Evolutionary conservation across 2,797 vertebrate species (phyloP).

Genomic region (Falco concolor): DNA sequence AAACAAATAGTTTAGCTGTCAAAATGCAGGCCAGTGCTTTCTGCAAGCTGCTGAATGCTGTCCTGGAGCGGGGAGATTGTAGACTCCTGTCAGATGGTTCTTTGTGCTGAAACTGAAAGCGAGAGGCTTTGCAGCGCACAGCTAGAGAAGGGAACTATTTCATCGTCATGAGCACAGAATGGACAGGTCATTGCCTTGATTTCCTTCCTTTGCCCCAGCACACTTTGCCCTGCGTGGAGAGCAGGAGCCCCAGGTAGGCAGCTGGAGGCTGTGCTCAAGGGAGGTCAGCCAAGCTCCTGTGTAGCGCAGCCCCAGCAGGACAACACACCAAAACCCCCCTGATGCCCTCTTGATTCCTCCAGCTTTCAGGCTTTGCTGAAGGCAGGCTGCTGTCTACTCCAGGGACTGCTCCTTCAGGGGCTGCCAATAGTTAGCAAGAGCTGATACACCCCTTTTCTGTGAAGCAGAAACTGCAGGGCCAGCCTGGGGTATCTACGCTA

Average conservation of each 20-base stretch:
- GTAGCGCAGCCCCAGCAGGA: not conserved
- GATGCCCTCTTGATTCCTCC: not conserved
- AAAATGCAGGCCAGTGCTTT: not conserved
- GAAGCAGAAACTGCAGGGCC: not conserved
- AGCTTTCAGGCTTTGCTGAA: not conserved
- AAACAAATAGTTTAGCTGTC: not conserved
- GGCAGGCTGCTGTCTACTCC: not conserved
- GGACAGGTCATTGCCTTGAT: not conserved
- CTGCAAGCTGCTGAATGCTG: not conserved
- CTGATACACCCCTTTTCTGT: not conserved
- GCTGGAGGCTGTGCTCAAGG: not conserved
- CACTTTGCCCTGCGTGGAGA: not conserved
- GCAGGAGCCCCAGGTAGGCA: not conserved
- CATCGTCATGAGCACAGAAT: not conserved
- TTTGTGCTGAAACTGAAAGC: not conserved
- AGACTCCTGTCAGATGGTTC: not conserved
- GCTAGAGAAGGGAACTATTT: not conserved
- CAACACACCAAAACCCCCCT: not conserved
- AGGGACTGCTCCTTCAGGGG: not conserved
- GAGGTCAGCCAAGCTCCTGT: not conserved
- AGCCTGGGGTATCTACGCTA: not conserved
- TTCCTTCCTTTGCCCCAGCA: not conserved
- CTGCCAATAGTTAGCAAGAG: not conserved
- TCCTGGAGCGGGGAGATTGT: not conserved
- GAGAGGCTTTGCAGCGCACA: not conserved